phyloP scores from a whole-genome alignment of 1,140 invertebrate species.

The Conus ventricosus region DNA sequence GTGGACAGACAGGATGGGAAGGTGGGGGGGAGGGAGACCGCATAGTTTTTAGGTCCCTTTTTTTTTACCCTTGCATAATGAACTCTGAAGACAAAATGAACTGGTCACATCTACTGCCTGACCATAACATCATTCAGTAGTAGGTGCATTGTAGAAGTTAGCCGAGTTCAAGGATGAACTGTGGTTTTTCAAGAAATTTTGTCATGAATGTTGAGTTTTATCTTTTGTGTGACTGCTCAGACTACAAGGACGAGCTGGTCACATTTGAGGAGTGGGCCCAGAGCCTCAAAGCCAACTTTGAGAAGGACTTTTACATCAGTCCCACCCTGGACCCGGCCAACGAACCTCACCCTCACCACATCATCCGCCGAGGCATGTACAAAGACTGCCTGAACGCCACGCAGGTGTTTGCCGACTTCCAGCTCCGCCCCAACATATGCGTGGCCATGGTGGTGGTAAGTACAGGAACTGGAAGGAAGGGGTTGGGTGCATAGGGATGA shows the following conservation, averaged over 20 bases:
- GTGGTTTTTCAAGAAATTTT: too few relatives aligned
- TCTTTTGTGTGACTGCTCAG: not conserved
- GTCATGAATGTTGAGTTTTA: too few relatives aligned
- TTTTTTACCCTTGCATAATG: too few relatives aligned
- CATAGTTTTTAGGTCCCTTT: too few relatives aligned
- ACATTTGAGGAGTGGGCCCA: slow-evolving; percentile 91
- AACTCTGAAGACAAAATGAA: too few relatives aligned
- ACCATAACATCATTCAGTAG: too few relatives aligned
- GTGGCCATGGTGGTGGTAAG: slow-evolving; percentile 89
- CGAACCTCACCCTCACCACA: slow-evolving; percentile 84
- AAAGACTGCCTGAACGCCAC: slow-evolving; percentile 92
- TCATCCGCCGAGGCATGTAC: slow-evolving; percentile 92
- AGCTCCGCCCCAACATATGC: slow-evolving; percentile 94
- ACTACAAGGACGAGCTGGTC: slow-evolving; percentile 76
- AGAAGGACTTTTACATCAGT: slow-evolving; percentile 89
- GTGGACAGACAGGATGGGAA: too few relatives aligned
- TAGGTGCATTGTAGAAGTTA: too few relatives aligned
- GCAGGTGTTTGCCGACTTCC: slow-evolving; percentile 93
- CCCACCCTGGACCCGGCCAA: slow-evolving; percentile 73
- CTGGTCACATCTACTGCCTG: too few relatives aligned
- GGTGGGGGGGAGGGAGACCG: too few relatives aligned
- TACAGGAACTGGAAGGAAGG: not conserved
- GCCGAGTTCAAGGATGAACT: too few relatives aligned
- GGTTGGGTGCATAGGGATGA: too few relatives aligned
- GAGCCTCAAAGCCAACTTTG: slow-evolving; percentile 90